Base-by-base conservation (phyloP, 2,888 invertebrate genomes). In the Mallateleia sp. region DNA sequence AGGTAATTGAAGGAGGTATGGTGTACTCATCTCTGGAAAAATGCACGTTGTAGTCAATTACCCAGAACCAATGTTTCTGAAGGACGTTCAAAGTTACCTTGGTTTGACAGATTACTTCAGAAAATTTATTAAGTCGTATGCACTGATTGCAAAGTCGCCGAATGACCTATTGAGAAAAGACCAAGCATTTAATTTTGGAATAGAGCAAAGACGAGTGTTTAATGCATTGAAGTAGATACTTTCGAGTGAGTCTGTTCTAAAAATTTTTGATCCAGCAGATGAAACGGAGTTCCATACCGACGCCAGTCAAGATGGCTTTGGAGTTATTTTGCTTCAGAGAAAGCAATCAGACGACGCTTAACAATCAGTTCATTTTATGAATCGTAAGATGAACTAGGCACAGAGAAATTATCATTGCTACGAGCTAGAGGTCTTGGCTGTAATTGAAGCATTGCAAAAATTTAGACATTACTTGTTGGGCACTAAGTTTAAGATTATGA, bases 401-500 rank as follows among this genome's bases (percentile, higher is more conserved):
- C n/a, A n/a, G n/a, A n/a, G n/a, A n/a, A n/a, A n/a, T n/a, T n/a
- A n/a, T n/a, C n/a, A n/a, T n/a, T n/a, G n/a, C n/a, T n/a, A n/a
- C n/a, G n/a, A n/a, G n/a, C n/a, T n/a, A n/a, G n/a, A n/a, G n/a
- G n/a, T n/a, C n/a, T n/a, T 92, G 74, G 90, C 90, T 18, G 78
- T 92, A 24, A 85, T 91, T 3, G 90, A 89, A 79, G 60, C 74
- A 15, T 25, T 66, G n/a, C 20, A 15, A 11, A 82, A 79, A 28
- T 88, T 89, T 22, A 64, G 88, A 9, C 62, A 74, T 14, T 89
- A 88, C 52, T 54, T 89, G 3, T 32, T 89, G 34, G 86, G 88
- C n/a, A 22, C 79, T 11, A 58, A 64, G 50, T 89, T 90, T 52
- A 89, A 86, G 47, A 89, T 89, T 45, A 75, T 89, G 4, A 90